Conservation (phyloP, 2,888 invertebrate genomes). For the Chironomus tentans region DNA sequence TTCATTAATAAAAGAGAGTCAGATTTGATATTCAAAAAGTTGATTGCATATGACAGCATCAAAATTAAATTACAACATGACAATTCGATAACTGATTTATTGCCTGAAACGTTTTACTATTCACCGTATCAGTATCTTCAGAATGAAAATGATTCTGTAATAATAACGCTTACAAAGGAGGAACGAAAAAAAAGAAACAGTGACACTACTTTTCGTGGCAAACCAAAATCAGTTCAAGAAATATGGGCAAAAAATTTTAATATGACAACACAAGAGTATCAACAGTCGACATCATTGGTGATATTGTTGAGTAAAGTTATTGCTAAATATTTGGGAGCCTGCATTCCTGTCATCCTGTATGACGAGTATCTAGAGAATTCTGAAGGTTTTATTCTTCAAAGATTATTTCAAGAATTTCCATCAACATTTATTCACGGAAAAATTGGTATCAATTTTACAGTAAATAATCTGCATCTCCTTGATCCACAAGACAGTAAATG, state of each 20-base stretch:
- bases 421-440: slow-evolving; percentile 53
- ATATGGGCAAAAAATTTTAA: slow-evolving; percentile 47
- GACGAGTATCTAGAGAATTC: slow-evolving; percentile 50
- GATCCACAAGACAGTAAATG: slow-evolving; percentile 45
- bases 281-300: slow-evolving; percentile 52
- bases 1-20: not conserved
- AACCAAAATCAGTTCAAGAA: slow-evolving; percentile 51
- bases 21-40: not conserved
- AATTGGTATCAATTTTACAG: slow-evolving; percentile 45
- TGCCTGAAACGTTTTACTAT: slow-evolving; percentile 1
- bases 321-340: slow-evolving; percentile 50
- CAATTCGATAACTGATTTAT: not conserved
- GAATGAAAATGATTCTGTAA: not conserved
- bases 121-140: not conserved
- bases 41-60: not conserved
- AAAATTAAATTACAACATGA: not conserved
- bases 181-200: slow-evolving; percentile 38
- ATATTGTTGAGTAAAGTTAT: slow-evolving; percentile 52
- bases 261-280: slow-evolving; percentile 38
- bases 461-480: slow-evolving; percentile 44
- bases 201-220: slow-evolving; percentile 48
- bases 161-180: not conserved
- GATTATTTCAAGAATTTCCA: slow-evolving; percentile 47
- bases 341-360: slow-evolving; percentile 58
- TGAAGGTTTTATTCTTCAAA: slow-evolving; percentile 49